Evolutionary conservation across 2,888 invertebrate species (phyloP), one percentile per base, ranked within the genome.

Genomic region (Thymelicus lineola): DNA sequence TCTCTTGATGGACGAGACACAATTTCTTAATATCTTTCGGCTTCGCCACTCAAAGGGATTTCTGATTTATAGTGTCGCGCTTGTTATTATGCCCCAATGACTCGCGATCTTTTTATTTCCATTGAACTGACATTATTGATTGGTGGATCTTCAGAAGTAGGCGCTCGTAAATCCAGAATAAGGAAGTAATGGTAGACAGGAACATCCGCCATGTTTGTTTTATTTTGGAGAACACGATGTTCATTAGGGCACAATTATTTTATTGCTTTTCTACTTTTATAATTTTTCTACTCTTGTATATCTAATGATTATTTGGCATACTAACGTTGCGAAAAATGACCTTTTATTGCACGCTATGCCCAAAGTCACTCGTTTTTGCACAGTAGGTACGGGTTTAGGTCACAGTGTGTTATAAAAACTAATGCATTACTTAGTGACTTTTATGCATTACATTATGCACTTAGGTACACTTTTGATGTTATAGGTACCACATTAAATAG

Each of bases 11-110:
- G 72, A 73, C 67, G 48, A 66, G 72, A 71, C 72, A 70, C 73
- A 71, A 72, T 74, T 75, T 70, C 64, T 72, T 60, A 68, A 74
- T 74, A 74, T 75, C 71, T 76, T 71, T 72, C 70, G 66, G 42
- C 73, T 65, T 71, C 71, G 53, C 71, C 58, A 72, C 59, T 74
- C 74, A 75, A 75, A 78, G 74, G 75, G 71, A 74, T 74, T 59
- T 73, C 68, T 79, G 81, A 82, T 83, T 80, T 81, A 82, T 81
- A 36, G 75, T 72, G 58, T 64, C 71, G 71, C 69, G 73, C 79
- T 77, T 75, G 77, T 82, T 80, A 79, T 80, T 77, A 77, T 75
- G 75, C 75, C 70, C 70, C 76, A 74, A 78, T 80, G 77, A 79
- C 74, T 78, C 73, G 74, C 72, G 72, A 74, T 75, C 75, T 76